Percentiles rank a stretch among this genome's conserved stretches.
phyloP scores from a whole-genome alignment of 1,140 invertebrate species.

The Nebria ingens region DNA sequence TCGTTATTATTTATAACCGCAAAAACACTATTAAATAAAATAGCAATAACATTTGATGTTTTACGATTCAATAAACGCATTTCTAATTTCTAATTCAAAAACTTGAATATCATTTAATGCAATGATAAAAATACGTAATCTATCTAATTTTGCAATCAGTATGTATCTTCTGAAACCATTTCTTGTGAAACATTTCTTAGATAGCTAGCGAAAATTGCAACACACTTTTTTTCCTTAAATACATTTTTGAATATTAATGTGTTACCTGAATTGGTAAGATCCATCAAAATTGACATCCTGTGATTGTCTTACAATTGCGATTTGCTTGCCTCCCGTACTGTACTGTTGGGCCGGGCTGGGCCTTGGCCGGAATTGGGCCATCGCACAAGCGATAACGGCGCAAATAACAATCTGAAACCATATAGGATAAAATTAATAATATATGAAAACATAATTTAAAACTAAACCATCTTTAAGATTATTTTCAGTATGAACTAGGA shows the following conservation, averaged over 20 bases:
- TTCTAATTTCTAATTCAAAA: not conserved
- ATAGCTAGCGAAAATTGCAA: not conserved
- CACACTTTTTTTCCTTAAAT: not conserved
- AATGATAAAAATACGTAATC: not conserved
- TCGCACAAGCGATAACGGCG: constrained; percentile 10
- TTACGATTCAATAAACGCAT: too few species aligned
- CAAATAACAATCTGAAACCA: constrained; percentile 12
- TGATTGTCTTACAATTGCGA: constrained; percentile 36
- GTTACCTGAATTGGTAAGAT: constrained; percentile 34
- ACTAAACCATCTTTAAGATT: too few species aligned
- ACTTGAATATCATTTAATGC: not conserved
- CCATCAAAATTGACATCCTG: constrained; percentile 41
- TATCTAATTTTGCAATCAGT: too few species aligned
- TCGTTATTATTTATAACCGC: too few species aligned
- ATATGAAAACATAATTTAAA: not conserved
- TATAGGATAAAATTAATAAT: not conserved
- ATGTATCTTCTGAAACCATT: too few species aligned
- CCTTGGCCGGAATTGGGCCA: constrained; percentile 14
- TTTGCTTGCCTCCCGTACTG: constrained; percentile 19
- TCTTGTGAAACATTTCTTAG: too few species aligned
- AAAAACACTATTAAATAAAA: too few species aligned
- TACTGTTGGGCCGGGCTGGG: not conserved
- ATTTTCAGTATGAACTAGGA: too few species aligned
- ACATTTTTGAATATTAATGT: not conserved
- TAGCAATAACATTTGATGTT: too few species aligned